These are phyloP conservation scores for Diphyllodes magnificus DNA, from an alignment of 2,113 vertebrate species.

Conservation along the genomic window DNA sequence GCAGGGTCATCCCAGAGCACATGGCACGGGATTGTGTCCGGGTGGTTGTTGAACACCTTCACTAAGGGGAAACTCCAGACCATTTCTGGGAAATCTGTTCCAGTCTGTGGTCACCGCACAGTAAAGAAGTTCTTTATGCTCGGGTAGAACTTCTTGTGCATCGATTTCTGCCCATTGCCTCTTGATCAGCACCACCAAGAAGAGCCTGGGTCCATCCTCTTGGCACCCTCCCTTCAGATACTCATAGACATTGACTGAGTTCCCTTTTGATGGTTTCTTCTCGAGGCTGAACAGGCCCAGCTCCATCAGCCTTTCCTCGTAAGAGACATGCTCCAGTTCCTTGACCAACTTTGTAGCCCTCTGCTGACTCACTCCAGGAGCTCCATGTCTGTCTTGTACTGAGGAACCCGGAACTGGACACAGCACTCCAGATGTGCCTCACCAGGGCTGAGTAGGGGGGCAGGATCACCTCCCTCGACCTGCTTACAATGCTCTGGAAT, in stretches of 20 bases:
- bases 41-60: background rate
- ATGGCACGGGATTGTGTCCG: too few relatives aligned
- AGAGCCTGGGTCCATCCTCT: too few relatives aligned
- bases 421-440: background rate
- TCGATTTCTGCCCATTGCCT: background rate
- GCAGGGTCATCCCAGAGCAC: background rate
- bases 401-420: background rate
- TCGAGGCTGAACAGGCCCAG: background rate
- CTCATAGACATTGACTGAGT: background rate
- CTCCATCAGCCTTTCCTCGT: background rate
- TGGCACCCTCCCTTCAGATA: background rate
- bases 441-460: background rate
- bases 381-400: background rate
- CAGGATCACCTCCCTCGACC: background rate
- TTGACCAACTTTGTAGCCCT: background rate
- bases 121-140: background rate
- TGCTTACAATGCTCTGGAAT: background rate
- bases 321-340: background rate
- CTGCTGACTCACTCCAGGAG: background rate
- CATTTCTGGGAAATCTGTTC: background rate
- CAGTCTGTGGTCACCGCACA: background rate
- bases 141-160: background rate
- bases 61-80: background rate
- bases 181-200: background rate
- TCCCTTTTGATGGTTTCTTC: background rate